phyloP scores from a whole-genome alignment of 2,113 vertebrate genomes.

The Lethenteron camtschaticum region DNA sequence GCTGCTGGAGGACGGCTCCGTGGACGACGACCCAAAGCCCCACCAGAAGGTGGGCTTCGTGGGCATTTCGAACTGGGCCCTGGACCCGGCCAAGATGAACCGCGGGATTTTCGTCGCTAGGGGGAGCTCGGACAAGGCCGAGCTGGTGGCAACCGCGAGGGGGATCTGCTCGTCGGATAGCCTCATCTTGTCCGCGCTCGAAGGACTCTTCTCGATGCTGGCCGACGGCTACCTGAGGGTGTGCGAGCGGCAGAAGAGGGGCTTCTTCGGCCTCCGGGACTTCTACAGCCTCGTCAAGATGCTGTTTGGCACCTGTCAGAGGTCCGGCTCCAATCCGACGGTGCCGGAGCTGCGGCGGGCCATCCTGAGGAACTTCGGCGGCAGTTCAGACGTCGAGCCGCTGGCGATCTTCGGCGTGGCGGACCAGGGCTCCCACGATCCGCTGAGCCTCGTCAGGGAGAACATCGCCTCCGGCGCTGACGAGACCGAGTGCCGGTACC shows the following conservation, averaged over 20 bases:
- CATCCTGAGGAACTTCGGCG: conserved; percentile 73
- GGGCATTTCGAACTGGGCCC: conserved; percentile 90
- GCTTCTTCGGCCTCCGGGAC: conserved; percentile 78
- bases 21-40: conserved; percentile 56
- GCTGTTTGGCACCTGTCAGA: conserved; percentile 43
- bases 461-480: conserved; percentile 34
- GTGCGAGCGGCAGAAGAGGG: conserved; percentile 22
- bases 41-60: conserved; percentile 86
- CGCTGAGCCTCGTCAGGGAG: conserved; percentile 27
- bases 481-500: conserved; percentile 53
- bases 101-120: conserved; percentile 78
- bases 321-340: conserved; percentile 21
- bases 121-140: conserved; percentile 39
- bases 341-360: conserved; percentile 27
- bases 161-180: conserved; percentile 61
- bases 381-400: conserved; percentile 39
- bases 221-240: conserved; percentile 45
- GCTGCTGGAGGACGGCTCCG: conserved; percentile 72
- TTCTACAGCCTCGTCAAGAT: conserved; percentile 95
- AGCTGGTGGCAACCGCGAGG: conserved; percentile 52
- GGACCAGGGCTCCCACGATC: too few species aligned
- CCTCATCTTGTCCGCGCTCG: conserved; percentile 33
- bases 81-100: conserved; percentile 97
- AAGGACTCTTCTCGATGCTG: conserved; percentile 38
- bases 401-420: conserved; percentile 29